Evolutionary conservation across 2,113 vertebrate species (phyloP).

Genomic region (Thinocorus orbignyianus): DNA sequence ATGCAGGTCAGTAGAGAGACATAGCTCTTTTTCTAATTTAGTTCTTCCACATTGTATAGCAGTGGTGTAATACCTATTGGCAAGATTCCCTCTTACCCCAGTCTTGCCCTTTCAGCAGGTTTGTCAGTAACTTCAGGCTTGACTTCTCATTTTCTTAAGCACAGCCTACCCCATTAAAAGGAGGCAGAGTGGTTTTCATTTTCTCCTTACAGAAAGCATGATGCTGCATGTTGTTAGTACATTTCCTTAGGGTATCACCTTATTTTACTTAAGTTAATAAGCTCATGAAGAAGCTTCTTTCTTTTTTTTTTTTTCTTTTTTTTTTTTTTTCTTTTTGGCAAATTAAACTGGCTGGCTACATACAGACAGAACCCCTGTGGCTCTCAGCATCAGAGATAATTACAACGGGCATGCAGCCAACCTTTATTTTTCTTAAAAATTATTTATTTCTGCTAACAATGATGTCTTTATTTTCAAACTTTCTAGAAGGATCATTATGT

Average conservation of each 20-base stretch:
- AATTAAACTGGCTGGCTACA: not conserved
- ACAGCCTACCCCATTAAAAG: not conserved
- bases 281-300: not conserved
- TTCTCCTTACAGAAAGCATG: not conserved
- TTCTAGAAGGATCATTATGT: conserved; percentile 4
- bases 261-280: not conserved
- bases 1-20: not conserved
- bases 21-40: not conserved
- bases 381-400: conserved; percentile 16
- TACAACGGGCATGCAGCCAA: not conserved
- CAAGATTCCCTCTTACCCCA: not conserved
- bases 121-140: not conserved
- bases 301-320: not conserved
- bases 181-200: not conserved
- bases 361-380: not conserved
- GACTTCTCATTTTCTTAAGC: not conserved
- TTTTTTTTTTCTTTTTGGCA: not conserved
- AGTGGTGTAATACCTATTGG: not conserved
- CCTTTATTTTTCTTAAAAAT: not conserved
- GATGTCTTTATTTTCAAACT: conserved; percentile 25
- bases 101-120: not conserved
- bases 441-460: conserved; percentile 29
- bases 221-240: not conserved
- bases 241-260: not conserved
- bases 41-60: not conserved